A percentile compares a stretch with the other conserved stretches of the same genome.
phyloP scores from a whole-genome alignment of 2,797 vertebrate species.

The Phaenicophaeus curvirostris region DNA sequence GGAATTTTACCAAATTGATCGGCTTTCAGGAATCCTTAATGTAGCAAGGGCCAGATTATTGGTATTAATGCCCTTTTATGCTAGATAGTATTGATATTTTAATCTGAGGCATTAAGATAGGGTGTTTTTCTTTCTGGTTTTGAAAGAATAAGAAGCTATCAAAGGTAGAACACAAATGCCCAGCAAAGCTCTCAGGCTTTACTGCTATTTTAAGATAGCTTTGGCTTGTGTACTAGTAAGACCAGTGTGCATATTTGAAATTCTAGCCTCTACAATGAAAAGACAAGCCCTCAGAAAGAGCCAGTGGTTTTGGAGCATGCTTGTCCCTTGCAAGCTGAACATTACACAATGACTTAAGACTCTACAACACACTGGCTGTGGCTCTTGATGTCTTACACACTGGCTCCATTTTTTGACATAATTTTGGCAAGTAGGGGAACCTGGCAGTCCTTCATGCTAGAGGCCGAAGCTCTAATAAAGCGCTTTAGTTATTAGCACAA shows the following conservation, averaged over 20 bases:
- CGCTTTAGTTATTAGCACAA: slow-evolving; percentile 50
- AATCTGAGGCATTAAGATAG: slow-evolving; percentile 20
- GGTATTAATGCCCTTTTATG: slow-evolving; percentile 14
- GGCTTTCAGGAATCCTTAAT: background rate
- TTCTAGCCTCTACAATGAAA: slow-evolving; percentile 46
- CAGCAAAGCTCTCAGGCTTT: slow-evolving; percentile 33
- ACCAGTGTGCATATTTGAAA: slow-evolving; percentile 31
- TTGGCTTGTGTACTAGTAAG: background rate
- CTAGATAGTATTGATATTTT: slow-evolving; percentile 52
- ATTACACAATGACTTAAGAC: slow-evolving; percentile 57
- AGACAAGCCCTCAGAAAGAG: slow-evolving; percentile 45
- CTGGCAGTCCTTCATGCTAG: slow-evolving; percentile 50
- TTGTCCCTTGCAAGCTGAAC: slow-evolving; percentile 37
- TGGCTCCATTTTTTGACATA: slow-evolving; percentile 58
- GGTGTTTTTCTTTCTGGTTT: slow-evolving; percentile 3
- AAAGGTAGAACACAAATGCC: slow-evolving; percentile 8
- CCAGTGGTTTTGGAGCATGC: slow-evolving; percentile 40
- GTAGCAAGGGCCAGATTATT: background rate
- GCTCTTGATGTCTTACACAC: slow-evolving; percentile 42
- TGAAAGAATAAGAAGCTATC: slow-evolving; percentile 13
- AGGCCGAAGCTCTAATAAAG: slow-evolving; percentile 56
- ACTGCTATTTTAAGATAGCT: slow-evolving; percentile 42
- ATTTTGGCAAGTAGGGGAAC: slow-evolving; percentile 57
- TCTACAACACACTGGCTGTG: slow-evolving; percentile 21
- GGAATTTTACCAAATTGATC: slow-evolving; percentile 41